Percentiles rank a stretch among this genome's conserved stretches.
These are phyloP conservation scores for Cosmorhoe ocellata DNA, from an alignment of 2,888 invertebrate species.

Conservation along the genomic window DNA sequence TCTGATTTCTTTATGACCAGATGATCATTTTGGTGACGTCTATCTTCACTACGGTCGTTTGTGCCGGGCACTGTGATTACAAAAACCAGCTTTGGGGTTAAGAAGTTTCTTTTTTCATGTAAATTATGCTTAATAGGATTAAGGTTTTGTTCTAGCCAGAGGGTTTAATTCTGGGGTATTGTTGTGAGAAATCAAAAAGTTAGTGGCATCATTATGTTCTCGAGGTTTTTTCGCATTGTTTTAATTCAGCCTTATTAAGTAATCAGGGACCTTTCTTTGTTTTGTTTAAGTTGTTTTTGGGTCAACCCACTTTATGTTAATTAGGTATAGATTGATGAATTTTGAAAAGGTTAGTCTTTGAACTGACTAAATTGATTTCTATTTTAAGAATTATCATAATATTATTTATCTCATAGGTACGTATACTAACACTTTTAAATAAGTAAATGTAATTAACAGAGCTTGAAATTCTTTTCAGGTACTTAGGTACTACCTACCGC, in stretches of 20 bases:
- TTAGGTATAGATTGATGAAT: too few species aligned
- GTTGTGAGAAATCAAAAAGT: constrained; percentile 2
- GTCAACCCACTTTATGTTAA: too few species aligned
- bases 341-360: too few species aligned
- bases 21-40: too few species aligned
- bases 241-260: background rate
- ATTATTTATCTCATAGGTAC: too few species aligned
- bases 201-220: constrained; percentile 1
- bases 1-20: too few species aligned
- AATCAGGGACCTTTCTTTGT: too few species aligned
- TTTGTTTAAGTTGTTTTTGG: too few species aligned
- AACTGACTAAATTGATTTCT: too few species aligned
- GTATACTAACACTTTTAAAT: too few species aligned
- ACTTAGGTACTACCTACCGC: too few species aligned
- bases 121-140: constrained; percentile 19
- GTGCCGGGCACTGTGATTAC: background rate
- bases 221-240: constrained; percentile 3
- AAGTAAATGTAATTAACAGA: background rate
- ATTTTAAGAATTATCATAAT: too few species aligned
- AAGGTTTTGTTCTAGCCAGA: constrained; percentile 5
- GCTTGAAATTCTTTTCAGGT: constrained; percentile 10
- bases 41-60: background rate
- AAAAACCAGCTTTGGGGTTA: constrained; percentile 5
- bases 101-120: constrained; percentile 17
- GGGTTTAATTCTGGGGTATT: constrained; percentile 6